A percentile compares a stretch with the other conserved stretches of the same genome.
Conservation (phyloP, 1,140 invertebrate species). For the Acromyrmex heyeri region DNA sequence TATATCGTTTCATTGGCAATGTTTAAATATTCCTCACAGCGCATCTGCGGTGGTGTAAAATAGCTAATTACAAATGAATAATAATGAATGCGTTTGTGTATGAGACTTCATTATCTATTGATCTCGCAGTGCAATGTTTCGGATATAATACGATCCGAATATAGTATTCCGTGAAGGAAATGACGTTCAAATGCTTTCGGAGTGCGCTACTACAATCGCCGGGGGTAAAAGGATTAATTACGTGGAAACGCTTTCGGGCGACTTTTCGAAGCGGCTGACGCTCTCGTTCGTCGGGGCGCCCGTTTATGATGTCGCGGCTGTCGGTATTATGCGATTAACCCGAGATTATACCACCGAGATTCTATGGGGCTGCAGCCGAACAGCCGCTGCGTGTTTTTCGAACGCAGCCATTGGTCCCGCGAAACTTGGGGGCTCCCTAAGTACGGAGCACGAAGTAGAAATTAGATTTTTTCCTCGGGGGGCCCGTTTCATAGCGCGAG, state of each 20-base stretch:
- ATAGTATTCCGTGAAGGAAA: neutral
- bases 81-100: neutral
- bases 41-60: neutral
- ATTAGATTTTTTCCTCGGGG: conserved; percentile 80
- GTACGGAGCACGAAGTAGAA: conserved; percentile 75
- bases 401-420: conserved; percentile 44
- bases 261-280: neutral
- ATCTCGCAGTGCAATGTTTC: neutral
- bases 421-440: conserved; percentile 53
- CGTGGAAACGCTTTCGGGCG: conserved; percentile 36
- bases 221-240: conserved; percentile 36
- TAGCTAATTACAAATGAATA: conserved; percentile 20
- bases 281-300: neutral
- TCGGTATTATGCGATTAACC: conserved; percentile 52
- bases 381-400: conserved; percentile 44
- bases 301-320: conserved; percentile 57
- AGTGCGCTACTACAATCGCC: neutral
- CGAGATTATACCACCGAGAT: conserved; percentile 35
- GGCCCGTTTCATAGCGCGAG: conserved; percentile 45
- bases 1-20: neutral
- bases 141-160: neutral
- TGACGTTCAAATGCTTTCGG: neutral
- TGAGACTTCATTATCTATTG: neutral
- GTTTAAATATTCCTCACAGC: neutral
- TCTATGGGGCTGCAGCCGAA: neutral